Base-by-base conservation (phyloP, 2,797 vertebrate genomes). In the Sciaenops ocellatus region DNA sequence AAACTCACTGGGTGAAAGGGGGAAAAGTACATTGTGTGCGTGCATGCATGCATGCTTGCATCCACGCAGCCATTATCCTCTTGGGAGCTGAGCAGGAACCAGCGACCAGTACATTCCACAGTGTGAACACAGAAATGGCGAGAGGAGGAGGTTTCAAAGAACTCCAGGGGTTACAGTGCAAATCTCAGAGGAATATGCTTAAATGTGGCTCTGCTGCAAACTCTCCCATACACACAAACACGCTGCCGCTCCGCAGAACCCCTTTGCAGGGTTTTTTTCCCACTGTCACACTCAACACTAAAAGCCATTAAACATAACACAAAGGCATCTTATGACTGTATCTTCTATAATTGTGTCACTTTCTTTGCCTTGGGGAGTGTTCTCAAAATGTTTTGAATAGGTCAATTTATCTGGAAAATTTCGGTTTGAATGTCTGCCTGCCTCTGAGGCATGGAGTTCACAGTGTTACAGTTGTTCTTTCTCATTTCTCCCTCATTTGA, bases 31-130 rank as follows among this genome's bases (percentile, higher is more conserved):
- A 79, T 85, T 88, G 81, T 87, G 76, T 80, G 69, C 59, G 80
- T 82, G 87, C 78, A 83, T 87, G 87, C 79, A 83, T 87, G 83
- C 83, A 0, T 87, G 84, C 74, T n/a, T 87, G 77, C 77, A 76
- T 87, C 80, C 68, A 69, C 13, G 5, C 56, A 76, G 82, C 67
- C 80, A 76, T 82, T 84, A 88, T 85, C 67, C 93, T 85, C 83
- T 50, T 15, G 88, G 86, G 90, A 93, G 76, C 76, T 24, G 79
- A 85, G 78, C 69, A 0, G 69, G 66, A 81, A 79, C 86, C 83
- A 82, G 75, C 84, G 85, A 81, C 74, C 87, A 87, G 82, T 47
- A 76, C 85, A 93, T 93, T 93, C 90, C 90, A 78, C 80, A 57
- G 74, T 64, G 80, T 76, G 79, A 66, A 73, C 69, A 61, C 69